These are phyloP conservation scores for Actenoides hombroni DNA, from an alignment of 2,113 vertebrate species.

Conservation along the genomic window DNA sequence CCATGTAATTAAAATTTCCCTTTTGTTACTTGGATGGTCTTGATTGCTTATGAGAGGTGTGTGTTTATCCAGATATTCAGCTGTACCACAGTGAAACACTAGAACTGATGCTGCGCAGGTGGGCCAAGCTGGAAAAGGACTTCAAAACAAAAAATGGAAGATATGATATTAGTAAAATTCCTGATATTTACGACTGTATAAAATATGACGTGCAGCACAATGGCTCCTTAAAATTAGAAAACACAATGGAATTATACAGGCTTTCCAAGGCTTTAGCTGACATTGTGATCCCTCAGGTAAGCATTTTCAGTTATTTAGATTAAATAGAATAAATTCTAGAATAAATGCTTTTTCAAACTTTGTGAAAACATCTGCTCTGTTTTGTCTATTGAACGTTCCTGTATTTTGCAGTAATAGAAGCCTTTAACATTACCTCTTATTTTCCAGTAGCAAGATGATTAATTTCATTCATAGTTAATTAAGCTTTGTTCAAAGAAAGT, in stretches of 20 bases:
- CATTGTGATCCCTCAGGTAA: slow-evolving; percentile 91
- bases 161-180: slow-evolving; percentile 91
- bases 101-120: slow-evolving; percentile 88
- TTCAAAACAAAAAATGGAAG: slow-evolving; percentile 90
- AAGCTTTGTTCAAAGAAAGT: neutral
- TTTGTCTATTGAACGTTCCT: neutral
- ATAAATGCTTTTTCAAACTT: neutral
- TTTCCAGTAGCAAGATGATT: neutral
- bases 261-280: slow-evolving; percentile 89
- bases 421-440: neutral
- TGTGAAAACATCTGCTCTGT: neutral
- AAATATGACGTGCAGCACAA: slow-evolving; percentile 92
- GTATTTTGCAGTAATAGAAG: neutral
- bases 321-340: neutral
- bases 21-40: neutral
- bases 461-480: neutral
- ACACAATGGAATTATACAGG: slow-evolving; percentile 89
- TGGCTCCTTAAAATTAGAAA: slow-evolving; percentile 84
- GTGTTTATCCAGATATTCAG: slow-evolving; percentile 81
- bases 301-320: neutral
- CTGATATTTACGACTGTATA: slow-evolving; percentile 91
- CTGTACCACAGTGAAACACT: slow-evolving; percentile 90
- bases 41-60: neutral
- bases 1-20: neutral
- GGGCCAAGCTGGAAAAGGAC: slow-evolving; percentile 90